Evolutionary conservation across 2,113 vertebrate genomes (phyloP), one percentile per base, ranked within the genome.

Genomic region (Stigmatopora argus): DNA sequence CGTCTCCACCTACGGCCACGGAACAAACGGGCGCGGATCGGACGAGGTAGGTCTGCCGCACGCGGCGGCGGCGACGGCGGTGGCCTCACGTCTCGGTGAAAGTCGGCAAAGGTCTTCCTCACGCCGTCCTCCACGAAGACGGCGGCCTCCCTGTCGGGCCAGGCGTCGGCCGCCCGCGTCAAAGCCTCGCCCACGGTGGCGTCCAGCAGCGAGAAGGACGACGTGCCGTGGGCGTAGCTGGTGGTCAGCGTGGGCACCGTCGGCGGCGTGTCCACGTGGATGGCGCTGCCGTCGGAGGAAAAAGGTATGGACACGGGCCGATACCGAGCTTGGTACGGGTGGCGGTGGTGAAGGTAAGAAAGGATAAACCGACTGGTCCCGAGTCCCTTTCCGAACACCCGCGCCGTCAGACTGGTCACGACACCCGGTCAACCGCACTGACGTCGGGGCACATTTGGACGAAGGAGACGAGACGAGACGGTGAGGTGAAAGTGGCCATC

Each of bases 61-160:
- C 2, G 26, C 26, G 26, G 26, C 26, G 26, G 2, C 26, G 34
- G 26, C 15, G 8, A 0, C 14, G 4, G 7, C 12, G 9, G 0
- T 1, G 1, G 5, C 86, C 94, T 89, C 73, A 97, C 96, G 72
- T 97, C 93, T 52, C 92, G 77, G 57, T 92, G 92, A 46, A 98
- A 79, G 75, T 94, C 87, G n/a, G 91, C 86, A 67, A 94, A 98
- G 0, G 92, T 97, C 78, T 92, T 90, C 58, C 94, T 88, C 76
- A 94, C 19, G 2, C 90, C 91, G 0, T 91, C 90, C 0, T 87
- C 74, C 34, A 83, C 3, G 48, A 94, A 91, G 0, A 87, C 84
- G 69, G 95, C 0, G 1, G 95, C 95, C 13, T 97, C 92, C 0
- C 74, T 83, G 58, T 95, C 85, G 0, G 96, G 94, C 31, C 79